These are phyloP conservation scores for Lerista edwardsae DNA, from an alignment of 2,797 vertebrate species.

Conservation along the genomic window DNA sequence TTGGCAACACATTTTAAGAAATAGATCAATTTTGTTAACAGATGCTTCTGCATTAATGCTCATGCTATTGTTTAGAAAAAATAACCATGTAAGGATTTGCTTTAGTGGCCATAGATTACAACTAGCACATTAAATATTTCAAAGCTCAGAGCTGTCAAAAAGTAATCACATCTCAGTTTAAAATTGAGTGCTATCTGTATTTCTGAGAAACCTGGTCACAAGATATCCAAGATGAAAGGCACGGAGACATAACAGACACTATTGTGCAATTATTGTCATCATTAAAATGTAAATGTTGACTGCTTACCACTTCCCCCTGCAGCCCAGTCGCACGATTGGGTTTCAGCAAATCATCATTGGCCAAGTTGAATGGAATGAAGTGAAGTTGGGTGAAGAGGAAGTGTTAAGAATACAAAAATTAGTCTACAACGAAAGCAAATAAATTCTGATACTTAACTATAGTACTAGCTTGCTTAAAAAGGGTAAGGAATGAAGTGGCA, in stretches of 20 bases:
- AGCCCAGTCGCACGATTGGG: slow-evolving; percentile 59
- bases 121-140: background rate
- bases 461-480: background rate
- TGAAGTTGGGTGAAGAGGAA: slow-evolving; percentile 41
- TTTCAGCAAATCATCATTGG: slow-evolving; percentile 56
- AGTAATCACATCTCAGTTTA: background rate
- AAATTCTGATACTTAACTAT: background rate
- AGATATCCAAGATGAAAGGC: background rate
- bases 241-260: too few species aligned
- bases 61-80: background rate
- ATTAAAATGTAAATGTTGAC: slow-evolving; percentile 24
- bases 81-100: background rate
- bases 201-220: background rate
- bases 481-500: background rate
- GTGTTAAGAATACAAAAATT: slow-evolving; percentile 48
- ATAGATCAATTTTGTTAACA: rapidly evolving
- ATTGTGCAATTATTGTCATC: background rate
- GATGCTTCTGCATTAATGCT: background rate
- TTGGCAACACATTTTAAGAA: background rate
- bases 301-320: slow-evolving; percentile 89
- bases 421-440: background rate
- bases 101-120: background rate
- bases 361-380: slow-evolving; percentile 47
- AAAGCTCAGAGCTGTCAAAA: background rate
- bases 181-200: background rate